Evolutionary conservation across 2,888 invertebrate genomes (phyloP).

Genomic region (Sylvicola cinctus): DNA sequence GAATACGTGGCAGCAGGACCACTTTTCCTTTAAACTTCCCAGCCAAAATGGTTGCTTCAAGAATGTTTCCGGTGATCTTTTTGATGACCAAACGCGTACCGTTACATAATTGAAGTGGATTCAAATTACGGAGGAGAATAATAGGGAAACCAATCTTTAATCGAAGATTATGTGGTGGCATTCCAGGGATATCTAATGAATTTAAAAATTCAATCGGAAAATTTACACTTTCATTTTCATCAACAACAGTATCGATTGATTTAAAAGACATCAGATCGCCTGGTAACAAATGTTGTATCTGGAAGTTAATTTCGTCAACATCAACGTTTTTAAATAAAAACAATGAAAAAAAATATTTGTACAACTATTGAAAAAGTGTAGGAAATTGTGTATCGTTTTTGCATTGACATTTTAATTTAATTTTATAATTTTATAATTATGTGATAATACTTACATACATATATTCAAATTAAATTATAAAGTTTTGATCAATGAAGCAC

Average conservation of each 20-base stretch:
- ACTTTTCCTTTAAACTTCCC: slow-evolving; percentile 4
- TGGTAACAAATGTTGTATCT: slow-evolving; percentile 5
- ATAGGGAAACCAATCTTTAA: slow-evolving; percentile 5
- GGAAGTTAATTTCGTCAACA: slow-evolving; percentile 7
- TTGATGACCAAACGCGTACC: slow-evolving; percentile 6
- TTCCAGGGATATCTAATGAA: slow-evolving; percentile 5
- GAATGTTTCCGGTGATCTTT: slow-evolving; percentile 3
- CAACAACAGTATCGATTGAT: slow-evolving; percentile 7
- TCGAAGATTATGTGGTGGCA: background rate
- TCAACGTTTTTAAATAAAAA: slow-evolving; percentile 8
- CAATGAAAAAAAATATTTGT: too few relatives aligned
- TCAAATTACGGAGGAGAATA: slow-evolving; percentile 5
- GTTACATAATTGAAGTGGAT: slow-evolving; percentile 6
- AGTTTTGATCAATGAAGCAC: too few relatives aligned
- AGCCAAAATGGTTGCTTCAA: too few relatives aligned
- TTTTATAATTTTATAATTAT: too few relatives aligned
- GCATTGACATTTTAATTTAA: too few relatives aligned
- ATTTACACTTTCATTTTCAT: slow-evolving; percentile 8
- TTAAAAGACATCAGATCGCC: slow-evolving; percentile 3
- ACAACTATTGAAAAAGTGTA: too few relatives aligned
- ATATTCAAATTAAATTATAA: too few relatives aligned
- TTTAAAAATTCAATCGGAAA: slow-evolving; percentile 14
- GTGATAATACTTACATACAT: too few relatives aligned
- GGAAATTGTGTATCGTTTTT: too few relatives aligned
- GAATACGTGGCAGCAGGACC: slow-evolving; percentile 13